Percentiles rank a stretch among this genome's conserved stretches.
Evolutionary conservation across 2,888 invertebrate genomes (phyloP).

Genomic region (Trachelus iudaicus): DNA sequence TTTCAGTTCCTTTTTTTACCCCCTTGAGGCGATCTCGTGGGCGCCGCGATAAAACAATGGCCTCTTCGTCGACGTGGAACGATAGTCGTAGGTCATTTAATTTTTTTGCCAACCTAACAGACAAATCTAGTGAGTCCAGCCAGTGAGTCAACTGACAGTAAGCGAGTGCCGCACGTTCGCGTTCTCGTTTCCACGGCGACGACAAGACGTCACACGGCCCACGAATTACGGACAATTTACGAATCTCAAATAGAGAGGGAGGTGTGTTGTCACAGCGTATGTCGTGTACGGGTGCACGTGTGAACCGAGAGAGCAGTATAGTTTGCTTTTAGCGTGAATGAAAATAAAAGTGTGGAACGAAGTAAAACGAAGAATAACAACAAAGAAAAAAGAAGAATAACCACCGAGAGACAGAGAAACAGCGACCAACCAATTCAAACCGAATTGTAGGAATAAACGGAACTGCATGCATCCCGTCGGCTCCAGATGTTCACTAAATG

Average conservation of each 20-base stretch:
- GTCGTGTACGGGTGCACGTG: neutral
- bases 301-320: neutral
- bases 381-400: neutral
- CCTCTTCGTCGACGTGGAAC: neutral
- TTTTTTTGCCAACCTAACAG: neutral
- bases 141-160: neutral
- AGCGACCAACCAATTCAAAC: slow-evolving; percentile 55
- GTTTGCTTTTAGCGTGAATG: neutral
- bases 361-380: neutral
- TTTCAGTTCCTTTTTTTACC: neutral
- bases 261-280: neutral
- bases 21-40: neutral
- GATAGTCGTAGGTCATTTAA: neutral
- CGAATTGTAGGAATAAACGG: slow-evolving; percentile 62
- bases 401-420: neutral
- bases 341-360: slow-evolving; percentile 10
- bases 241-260: neutral
- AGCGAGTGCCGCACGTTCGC: neutral
- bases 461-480: slow-evolving; percentile 61
- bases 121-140: neutral
- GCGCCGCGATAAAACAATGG: neutral
- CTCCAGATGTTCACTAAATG: slow-evolving; percentile 60
- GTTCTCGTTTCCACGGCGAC: neutral
- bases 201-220: neutral
- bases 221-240: neutral